A percentile compares a stretch with the other conserved stretches of the same genome.
Evolutionary conservation across 2,888 invertebrate species (phyloP).

Genomic region (Agonum fuliginosum): DNA sequence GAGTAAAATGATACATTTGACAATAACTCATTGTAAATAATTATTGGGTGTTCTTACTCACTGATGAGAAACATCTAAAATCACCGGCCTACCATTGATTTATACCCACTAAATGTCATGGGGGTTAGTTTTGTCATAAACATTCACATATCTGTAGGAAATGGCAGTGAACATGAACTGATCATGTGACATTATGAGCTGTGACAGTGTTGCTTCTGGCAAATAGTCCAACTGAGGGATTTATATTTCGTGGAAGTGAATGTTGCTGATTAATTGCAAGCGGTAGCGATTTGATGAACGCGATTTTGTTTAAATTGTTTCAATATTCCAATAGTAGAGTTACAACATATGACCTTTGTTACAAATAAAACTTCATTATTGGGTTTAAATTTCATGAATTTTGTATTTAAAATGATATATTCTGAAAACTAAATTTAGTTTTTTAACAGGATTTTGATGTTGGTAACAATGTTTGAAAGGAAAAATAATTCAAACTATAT

Average conservation of each 20-base stretch:
- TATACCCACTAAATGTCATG: constrained; percentile 35
- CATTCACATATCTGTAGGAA: constrained; percentile 35
- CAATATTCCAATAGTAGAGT: too few relatives aligned
- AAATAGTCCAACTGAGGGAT: constrained; percentile 1
- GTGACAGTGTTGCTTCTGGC: constrained; percentile 18
- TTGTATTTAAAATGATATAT: too few relatives aligned
- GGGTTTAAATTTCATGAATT: too few relatives aligned
- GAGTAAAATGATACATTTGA: constrained; percentile 31
- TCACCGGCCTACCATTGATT: constrained; percentile 1
- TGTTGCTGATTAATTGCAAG: constrained; percentile 18
- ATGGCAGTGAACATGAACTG: background rate
- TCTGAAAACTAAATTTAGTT: too few relatives aligned
- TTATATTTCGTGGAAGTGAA: background rate
- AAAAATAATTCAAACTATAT: too few relatives aligned
- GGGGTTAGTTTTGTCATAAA: constrained; percentile 42
- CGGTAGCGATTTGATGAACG: too few relatives aligned
- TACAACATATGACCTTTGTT: too few relatives aligned
- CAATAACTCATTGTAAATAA: constrained; percentile 56
- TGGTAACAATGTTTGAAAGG: too few relatives aligned
- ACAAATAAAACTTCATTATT: too few relatives aligned
- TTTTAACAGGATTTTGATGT: too few relatives aligned
- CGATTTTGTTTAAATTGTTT: too few relatives aligned
- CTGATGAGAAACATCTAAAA: constrained; percentile 7
- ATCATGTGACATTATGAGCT: background rate
- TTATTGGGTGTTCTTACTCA: constrained; percentile 1